A percentile compares a stretch with the other conserved stretches of the same genome.
Evolutionary conservation across 2,888 invertebrate species (phyloP).

Genomic region (Cosmopolites sordidus): DNA sequence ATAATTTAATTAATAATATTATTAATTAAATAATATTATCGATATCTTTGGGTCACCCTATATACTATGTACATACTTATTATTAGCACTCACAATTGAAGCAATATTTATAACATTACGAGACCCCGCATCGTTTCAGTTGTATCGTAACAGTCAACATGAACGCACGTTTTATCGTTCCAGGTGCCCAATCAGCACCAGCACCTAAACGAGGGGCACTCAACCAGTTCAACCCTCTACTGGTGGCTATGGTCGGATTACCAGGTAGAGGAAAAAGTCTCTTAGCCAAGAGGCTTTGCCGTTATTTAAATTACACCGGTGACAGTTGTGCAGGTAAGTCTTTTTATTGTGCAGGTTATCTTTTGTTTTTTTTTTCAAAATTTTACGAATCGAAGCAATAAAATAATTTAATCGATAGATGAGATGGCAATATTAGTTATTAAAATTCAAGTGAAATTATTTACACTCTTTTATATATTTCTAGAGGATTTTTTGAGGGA

Average conservation of each 20-base stretch:
- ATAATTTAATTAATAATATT: no score
- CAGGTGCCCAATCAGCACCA: conserved; percentile 35
- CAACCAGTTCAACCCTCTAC: conserved; percentile 62
- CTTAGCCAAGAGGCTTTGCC: conserved; percentile 78
- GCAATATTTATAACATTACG: conserved; percentile 1
- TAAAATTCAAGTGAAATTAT: no score
- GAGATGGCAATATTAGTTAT: no score
- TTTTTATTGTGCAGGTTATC: no score
- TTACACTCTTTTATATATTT: no score
- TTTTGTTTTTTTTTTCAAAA: no score
- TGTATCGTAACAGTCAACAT: conserved; percentile 9
- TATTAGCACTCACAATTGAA: conserved; percentile 1
- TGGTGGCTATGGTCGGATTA: conserved; percentile 85
- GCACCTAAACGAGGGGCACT: conserved; percentile 39
- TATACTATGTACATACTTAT: background rate
- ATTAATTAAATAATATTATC: no score
- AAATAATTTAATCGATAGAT: no score
- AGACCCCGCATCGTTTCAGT: background rate
- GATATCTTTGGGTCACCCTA: background rate
- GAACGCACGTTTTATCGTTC: conserved; percentile 29
- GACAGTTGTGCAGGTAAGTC: conserved; percentile 73
- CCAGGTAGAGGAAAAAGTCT: conserved; percentile 92
- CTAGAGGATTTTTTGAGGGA: no score
- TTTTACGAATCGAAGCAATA: no score
- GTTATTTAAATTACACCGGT: conserved; percentile 89